Evolutionary conservation across 2,888 invertebrate species (phyloP), one percentile per base, ranked within the genome.

Genomic region (Agriopis aurantiaria): DNA sequence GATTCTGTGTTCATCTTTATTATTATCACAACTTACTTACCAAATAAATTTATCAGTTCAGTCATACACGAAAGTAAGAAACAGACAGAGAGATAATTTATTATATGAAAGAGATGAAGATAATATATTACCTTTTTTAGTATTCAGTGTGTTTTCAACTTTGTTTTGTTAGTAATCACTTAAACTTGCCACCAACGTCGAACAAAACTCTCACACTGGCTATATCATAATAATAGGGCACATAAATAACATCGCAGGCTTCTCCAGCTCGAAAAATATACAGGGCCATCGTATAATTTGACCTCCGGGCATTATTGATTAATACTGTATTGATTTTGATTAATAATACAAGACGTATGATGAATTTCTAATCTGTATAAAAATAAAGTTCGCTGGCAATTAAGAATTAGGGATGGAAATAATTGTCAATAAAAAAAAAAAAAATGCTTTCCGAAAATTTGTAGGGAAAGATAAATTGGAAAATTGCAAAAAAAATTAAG

Each of bases 191-290:
- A 65, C 65, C 69, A 46, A 65, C 69, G 46, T 52, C 17, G 64
- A 59, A 55, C 9, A 10, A 49, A 51, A 33, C 49, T 64, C 12
- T 11, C 49, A 51, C 14, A 56, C 23, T 43, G 49, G 11, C 17
- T 59, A 45, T 23, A 45, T 11, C 17, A 17, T 65, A 61, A 69
- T 69, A 57, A 65, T 65, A 52, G 65, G 61, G 10, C 14, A 49
- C 51, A 62, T 69, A 65, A 69, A 69, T 69, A 57, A 60, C 40
- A 62, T 52, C 52, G 49, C 49, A 62, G 45, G 59, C 23, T 52
- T 61, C 17, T 43, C n/a, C 14, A 61, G 43, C 17, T 43, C 12
- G 45, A 56, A 57, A 55, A 65, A 65, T 68, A 65, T 57, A 23
- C 17, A 60, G 10, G 41, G 51, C 45, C 51, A 46, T 61, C 61